Conservation (phyloP, 2,888 invertebrate genomes). For the Conops quadrifasciatus region DNA sequence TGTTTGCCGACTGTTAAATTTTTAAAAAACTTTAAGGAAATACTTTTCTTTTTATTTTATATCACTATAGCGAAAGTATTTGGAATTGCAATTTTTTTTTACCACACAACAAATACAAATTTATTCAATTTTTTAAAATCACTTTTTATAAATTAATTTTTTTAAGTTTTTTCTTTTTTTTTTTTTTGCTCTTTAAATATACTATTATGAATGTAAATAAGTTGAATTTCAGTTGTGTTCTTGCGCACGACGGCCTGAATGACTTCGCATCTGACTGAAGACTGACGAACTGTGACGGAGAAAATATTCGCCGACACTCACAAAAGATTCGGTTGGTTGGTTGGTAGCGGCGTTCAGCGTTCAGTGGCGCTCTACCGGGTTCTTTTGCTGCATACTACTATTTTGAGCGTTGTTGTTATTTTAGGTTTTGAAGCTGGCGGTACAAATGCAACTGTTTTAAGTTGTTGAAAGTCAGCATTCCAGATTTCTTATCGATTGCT, state of each 20-base stretch:
- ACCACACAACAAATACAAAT: not conserved
- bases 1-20: constrained; percentile 25
- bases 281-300: constrained; percentile 59
- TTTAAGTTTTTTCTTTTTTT: constrained; percentile 43
- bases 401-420: constrained; percentile 19
- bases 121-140: constrained; percentile 2
- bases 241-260: constrained; percentile 62
- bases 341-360: too few relatives aligned
- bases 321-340: constrained; percentile 14
- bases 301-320: constrained; percentile 40
- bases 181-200: constrained; percentile 39
- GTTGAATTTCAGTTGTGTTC: constrained; percentile 41
- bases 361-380: constrained; percentile 42
- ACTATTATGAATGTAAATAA: constrained; percentile 37
- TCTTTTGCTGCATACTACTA: constrained; percentile 36
- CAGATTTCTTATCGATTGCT: too few relatives aligned
- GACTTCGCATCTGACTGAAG: constrained; percentile 63
- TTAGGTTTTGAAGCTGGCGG: not conserved
- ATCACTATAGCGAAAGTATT: too few relatives aligned
- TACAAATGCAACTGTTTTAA: too few relatives aligned
- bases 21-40: constrained; percentile 21
- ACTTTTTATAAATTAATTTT: constrained; percentile 22
- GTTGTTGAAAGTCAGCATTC: too few relatives aligned
- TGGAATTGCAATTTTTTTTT: constrained; percentile 1
- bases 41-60: not conserved